phyloP scores from a whole-genome alignment of 2,113 vertebrate genomes.

The Leucoraja erinaceus region DNA sequence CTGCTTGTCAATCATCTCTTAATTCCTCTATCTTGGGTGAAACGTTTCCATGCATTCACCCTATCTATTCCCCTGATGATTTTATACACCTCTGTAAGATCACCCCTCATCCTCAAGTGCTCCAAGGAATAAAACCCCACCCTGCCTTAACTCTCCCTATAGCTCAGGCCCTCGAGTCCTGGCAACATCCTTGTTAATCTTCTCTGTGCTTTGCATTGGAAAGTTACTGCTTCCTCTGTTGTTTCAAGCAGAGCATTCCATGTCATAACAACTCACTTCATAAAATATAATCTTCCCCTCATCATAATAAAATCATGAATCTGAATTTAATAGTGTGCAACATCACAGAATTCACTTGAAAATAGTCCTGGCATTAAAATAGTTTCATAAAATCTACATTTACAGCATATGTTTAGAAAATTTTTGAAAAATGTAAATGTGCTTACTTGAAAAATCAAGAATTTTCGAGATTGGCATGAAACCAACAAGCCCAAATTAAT shows the following conservation, averaged over 20 bases:
- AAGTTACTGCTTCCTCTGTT: not conserved
- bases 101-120: too few species aligned
- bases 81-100: too few species aligned
- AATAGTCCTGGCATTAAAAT: not conserved
- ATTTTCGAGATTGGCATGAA: not conserved
- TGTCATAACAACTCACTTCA: not conserved
- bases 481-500: not conserved
- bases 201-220: not conserved
- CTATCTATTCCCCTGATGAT: too few species aligned
- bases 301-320: constrained; percentile 12
- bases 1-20: too few species aligned
- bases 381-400: not conserved
- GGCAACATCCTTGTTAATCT: too few species aligned
- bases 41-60: too few species aligned
- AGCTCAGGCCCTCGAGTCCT: too few species aligned
- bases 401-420: not conserved
- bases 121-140: too few species aligned
- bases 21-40: too few species aligned
- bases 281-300: not conserved
- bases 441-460: not conserved
- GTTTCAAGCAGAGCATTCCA: not conserved
- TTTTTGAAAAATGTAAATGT: not conserved
- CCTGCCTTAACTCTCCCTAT: too few species aligned
- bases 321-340: not conserved
- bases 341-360: not conserved